Conservation (phyloP, 2,797 vertebrate genomes). For the Channa striata region DNA sequence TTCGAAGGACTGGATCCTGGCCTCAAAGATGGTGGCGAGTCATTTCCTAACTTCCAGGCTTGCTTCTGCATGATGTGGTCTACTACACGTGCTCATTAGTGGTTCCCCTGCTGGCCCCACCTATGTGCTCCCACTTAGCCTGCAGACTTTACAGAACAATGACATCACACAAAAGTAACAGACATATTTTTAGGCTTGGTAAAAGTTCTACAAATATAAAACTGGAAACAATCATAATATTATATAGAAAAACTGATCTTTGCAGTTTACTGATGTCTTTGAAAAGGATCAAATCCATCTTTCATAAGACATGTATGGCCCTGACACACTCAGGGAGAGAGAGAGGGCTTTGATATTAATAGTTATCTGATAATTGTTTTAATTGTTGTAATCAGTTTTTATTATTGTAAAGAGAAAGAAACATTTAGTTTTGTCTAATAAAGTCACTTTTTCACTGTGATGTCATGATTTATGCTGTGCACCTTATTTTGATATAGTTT, state of each 20-base stretch:
- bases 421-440: constrained; percentile 9
- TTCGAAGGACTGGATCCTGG: background rate
- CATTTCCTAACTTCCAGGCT: too few species aligned
- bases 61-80: too few species aligned
- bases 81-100: too few species aligned
- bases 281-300: too few species aligned
- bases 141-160: background rate
- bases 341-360: background rate
- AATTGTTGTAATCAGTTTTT: constrained; percentile 2
- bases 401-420: background rate
- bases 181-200: too few species aligned
- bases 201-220: too few species aligned
- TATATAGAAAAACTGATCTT: too few species aligned
- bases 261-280: too few species aligned
- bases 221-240: too few species aligned
- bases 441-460: background rate
- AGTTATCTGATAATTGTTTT: background rate
- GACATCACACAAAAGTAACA: too few species aligned
- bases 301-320: background rate
- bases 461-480: background rate
- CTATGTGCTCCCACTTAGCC: too few species aligned
- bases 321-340: constrained; percentile 26
- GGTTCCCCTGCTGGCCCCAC: background rate
- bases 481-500: background rate
- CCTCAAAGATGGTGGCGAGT: background rate